Percentiles rank a stretch among this genome's conserved stretches.
phyloP scores from a whole-genome alignment of 2,888 invertebrate genomes.

The Sipha maydis region DNA sequence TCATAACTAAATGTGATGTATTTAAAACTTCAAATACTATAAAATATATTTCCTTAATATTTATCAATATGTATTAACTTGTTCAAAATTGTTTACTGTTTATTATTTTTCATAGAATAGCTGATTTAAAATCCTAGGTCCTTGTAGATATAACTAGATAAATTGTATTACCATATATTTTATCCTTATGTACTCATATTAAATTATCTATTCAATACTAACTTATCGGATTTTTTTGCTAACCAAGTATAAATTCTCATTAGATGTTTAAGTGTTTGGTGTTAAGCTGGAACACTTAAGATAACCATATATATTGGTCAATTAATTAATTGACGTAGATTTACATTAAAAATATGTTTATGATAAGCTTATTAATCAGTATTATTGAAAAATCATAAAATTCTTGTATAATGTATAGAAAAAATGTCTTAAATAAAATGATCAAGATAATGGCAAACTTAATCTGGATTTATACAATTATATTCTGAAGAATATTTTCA shows the following conservation, averaged over 20 bases:
- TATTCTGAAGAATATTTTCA: not conserved
- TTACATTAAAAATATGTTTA: not conserved
- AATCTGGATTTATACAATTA: not conserved
- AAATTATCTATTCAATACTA: constrained; percentile 6
- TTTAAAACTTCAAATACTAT: no score
- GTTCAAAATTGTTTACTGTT: not conserved
- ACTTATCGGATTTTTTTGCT: constrained; percentile 10
- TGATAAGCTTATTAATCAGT: constrained; percentile 12
- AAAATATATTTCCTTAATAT: no score
- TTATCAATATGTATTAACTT: not conserved
- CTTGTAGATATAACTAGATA: constrained; percentile 17
- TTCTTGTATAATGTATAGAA: not conserved
- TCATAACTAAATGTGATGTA: no score
- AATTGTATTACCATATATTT: constrained; percentile 1
- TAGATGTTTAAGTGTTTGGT: constrained; percentile 21
- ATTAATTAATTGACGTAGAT: not conserved
- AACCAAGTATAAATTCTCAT: not conserved
- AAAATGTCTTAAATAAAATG: not conserved
- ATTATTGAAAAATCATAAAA: constrained; percentile 10
- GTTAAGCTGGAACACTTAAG: constrained; percentile 37
- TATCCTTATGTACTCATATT: not conserved
- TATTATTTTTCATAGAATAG: constrained; percentile 1
- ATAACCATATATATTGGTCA: constrained; percentile 36
- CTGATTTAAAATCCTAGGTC: constrained; percentile 4
- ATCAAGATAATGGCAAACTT: not conserved